These are phyloP conservation scores for Ochlodes sylvanus DNA, from an alignment of 2,888 invertebrate genomes.

Conservation along the genomic window DNA sequence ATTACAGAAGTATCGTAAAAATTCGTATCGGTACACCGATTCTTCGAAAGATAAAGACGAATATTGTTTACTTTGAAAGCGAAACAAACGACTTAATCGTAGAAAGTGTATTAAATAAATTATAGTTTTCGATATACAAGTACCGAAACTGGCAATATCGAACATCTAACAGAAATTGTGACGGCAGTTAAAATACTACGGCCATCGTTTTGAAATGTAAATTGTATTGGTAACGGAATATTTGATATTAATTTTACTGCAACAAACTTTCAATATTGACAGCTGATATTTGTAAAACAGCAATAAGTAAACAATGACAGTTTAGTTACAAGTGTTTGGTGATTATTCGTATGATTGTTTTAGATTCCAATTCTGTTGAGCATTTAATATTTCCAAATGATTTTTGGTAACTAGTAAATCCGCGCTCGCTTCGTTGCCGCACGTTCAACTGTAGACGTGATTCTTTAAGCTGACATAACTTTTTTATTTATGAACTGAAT, in stretches of 20 bases:
- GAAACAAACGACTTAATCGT: conserved; percentile 72
- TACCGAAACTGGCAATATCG: neutral
- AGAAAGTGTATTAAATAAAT: conserved; percentile 76
- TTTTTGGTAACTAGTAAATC: too few species aligned
- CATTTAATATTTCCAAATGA: too few species aligned
- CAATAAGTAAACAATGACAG: neutral
- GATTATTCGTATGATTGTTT: too few species aligned
- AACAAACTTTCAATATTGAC: conserved; percentile 24
- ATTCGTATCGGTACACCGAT: conserved; percentile 43
- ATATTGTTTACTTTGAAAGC: conserved; percentile 67
- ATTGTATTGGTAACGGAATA: conserved; percentile 28
- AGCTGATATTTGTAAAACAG: conserved; percentile 4
- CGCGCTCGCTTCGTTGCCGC: too few species aligned
- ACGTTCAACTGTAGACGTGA: too few species aligned
- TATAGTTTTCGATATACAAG: conserved; percentile 54
- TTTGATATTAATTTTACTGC: conserved; percentile 22
- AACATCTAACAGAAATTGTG: conserved; percentile 44
- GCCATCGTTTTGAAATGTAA: too few species aligned
- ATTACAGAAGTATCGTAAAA: conserved; percentile 20
- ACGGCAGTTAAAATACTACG: conserved; percentile 43
- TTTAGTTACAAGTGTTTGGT: neutral
- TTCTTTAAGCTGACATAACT: too few species aligned
- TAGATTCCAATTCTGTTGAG: too few species aligned
- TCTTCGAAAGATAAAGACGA: conserved; percentile 65
- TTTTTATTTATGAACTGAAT: too few species aligned